Evolutionary conservation across 2,888 invertebrate genomes (phyloP), one percentile per base, ranked within the genome.

Genomic region (Sabellastarte sp.): DNA sequence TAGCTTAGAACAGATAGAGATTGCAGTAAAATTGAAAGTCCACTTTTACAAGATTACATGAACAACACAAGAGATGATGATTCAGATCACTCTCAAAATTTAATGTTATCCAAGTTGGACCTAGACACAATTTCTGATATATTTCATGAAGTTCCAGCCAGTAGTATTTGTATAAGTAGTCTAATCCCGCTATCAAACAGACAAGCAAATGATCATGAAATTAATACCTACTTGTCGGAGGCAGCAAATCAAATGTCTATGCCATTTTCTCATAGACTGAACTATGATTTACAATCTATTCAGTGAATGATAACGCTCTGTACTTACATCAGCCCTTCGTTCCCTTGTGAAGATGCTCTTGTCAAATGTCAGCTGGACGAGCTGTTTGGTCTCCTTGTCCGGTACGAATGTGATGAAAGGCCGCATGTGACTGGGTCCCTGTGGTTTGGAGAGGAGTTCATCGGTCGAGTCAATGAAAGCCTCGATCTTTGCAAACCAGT

Each of bases 401-500:
- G 76, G 73, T 2, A 77, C 73, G 59, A 75, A 73, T 0, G 78
- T 76, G 4, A 76, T 72, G 60, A 78, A 79, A 3, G 78, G 76
- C 28, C 77, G 66, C 30, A 72, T 72, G 41, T 55, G 30, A 10
- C 76, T 41, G 41, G 41, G 41, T 10, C 41, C 41, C 41, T 41
- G 41, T 41, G 41, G 10, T 41, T 41, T 41, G 41, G 41, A 41
- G 20, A 41, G 41, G 10, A 41, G 10, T 20, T 31, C 57, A 29
- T 53, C 53, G 20, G 57, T 29, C 26, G 57, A 30, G 5, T 57
- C 57, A 10, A 74, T 72, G 4, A 76, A 51, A 60, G 77, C 74
- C 59, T 78, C 79, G n/a, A 77, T 70, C 55, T 77, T 67, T 1
- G 76, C 73, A 59, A 76, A 79, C 78, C 78, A 79, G 3, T 76